A percentile compares a stretch with the other conserved stretches of the same genome.
These are phyloP conservation scores for Vulpes ferrilata DNA, from an alignment of 2,113 vertebrate species.

Conservation along the genomic window DNA sequence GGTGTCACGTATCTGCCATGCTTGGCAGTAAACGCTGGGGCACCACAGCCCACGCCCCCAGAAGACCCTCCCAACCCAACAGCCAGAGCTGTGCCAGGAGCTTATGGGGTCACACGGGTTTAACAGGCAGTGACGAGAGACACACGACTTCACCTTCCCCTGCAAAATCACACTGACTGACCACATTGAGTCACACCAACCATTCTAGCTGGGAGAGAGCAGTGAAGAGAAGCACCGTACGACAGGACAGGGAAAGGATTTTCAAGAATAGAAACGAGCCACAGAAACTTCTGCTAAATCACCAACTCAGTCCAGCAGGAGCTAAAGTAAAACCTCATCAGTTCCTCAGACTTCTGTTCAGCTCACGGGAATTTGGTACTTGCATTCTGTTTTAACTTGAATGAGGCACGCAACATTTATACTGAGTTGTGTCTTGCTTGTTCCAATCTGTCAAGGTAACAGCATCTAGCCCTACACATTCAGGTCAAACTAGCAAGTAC, in stretches of 20 bases:
- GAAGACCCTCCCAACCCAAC: neutral
- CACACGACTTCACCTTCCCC: neutral
- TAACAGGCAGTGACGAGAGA: neutral
- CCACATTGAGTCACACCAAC: neutral
- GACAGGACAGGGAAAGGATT: neutral
- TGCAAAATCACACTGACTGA: neutral
- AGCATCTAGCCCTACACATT: neutral
- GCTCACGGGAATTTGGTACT: neutral
- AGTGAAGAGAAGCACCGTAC: neutral
- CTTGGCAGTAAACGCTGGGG: neutral
- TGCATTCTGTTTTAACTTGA: neutral
- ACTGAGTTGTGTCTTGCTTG: constrained; percentile 33
- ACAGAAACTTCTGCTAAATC: neutral
- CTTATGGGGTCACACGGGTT: neutral
- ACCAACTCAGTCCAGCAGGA: neutral
- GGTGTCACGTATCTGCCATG: neutral
- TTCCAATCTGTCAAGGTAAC: neutral
- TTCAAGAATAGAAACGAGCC: neutral
- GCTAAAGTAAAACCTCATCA: neutral
- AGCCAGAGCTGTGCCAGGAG: no score
- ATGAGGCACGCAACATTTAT: neutral
- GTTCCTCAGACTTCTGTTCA: neutral
- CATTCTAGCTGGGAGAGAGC: neutral
- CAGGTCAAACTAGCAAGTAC: neutral
- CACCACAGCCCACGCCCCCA: neutral